Evolutionary conservation across 1,140 invertebrate species (phyloP), one percentile per base, ranked within the genome.

Genomic region (Drosophila saltans): DNA sequence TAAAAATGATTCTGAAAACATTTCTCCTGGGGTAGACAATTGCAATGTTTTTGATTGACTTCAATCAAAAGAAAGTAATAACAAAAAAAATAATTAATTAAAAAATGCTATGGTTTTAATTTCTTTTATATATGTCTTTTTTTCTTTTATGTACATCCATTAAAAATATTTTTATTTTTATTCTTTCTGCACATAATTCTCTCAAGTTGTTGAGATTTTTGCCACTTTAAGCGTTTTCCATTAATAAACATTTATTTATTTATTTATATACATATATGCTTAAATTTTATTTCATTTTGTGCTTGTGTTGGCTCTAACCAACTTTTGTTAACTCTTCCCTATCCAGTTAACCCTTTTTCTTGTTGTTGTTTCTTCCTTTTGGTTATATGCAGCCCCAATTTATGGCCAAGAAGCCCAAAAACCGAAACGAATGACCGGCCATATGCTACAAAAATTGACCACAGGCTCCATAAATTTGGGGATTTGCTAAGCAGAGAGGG

Each of bases 381-480:
- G 41, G 67, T 71, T 59, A 33, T 59, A 57, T 66, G 63, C 66
- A 66, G 63, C 64, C 79, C 64, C 79, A 86, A 88, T 86, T 88
- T 86, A 82, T 88, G 65, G 66, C 75, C 72, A 9, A 76, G 71
- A 56, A 52, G 43, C 63, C 63, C 45, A 69, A 70, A 41, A 63
- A 63, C 63, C 56, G 55, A 60, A 80, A 66, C 76, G 81, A 70
- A 52, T 52, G 45, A 4, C 45, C 33, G 69, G 65, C 83, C 82
- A 86, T 86, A 86, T 88, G 82, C 65, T 88, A 64, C 75, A 80
- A 73, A 86, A 81, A 88, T 86, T 86, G 82, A 86, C 82, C 82
- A 86, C 82, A 88, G 83, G 33, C 72, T 71, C 82, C 83, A 86
- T 86, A 86, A 86, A 86, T 86, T 86, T 88, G 66, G 62, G 82